Conservation (phyloP, 2,113 vertebrate species). For the Fulica atra region DNA sequence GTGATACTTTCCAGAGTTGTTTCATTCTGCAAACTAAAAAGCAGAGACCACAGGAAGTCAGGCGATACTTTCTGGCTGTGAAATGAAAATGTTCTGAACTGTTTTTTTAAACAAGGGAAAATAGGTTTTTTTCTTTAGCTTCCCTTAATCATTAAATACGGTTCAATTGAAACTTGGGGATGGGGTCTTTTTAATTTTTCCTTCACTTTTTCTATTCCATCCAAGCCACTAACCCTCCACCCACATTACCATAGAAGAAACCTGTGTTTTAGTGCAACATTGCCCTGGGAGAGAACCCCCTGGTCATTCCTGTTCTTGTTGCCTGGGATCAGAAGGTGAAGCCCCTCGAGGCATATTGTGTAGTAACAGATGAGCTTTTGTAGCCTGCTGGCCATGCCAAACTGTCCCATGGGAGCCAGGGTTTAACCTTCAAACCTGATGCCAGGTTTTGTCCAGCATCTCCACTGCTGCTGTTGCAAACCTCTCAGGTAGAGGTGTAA, state of each 20-base stretch:
- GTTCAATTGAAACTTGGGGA: not conserved
- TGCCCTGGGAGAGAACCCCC: not conserved
- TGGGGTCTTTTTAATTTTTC: not conserved
- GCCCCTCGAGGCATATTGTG: not conserved
- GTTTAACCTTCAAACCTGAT: not conserved
- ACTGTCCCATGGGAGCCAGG: not conserved
- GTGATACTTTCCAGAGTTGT: not conserved
- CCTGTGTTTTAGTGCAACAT: not conserved
- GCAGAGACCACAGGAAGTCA: not conserved
- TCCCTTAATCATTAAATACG: not conserved
- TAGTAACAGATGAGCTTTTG: not conserved
- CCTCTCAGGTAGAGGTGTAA: not conserved
- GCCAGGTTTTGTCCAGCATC: not conserved
- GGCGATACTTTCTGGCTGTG: not conserved
- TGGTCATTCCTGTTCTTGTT: not conserved
- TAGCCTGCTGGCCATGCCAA: not conserved
- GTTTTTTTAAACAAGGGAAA: not conserved
- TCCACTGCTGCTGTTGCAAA: not conserved
- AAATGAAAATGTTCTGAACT: not conserved
- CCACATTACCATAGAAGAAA: not conserved
- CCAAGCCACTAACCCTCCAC: not conserved
- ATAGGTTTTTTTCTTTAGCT: not conserved
- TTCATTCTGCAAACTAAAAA: not conserved
- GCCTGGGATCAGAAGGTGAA: not conserved
- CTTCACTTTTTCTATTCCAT: not conserved